Percentiles rank a stretch among this genome's conserved stretches.
Conservation (phyloP, 2,113 vertebrate genomes). For the Stegastes partitus region DNA sequence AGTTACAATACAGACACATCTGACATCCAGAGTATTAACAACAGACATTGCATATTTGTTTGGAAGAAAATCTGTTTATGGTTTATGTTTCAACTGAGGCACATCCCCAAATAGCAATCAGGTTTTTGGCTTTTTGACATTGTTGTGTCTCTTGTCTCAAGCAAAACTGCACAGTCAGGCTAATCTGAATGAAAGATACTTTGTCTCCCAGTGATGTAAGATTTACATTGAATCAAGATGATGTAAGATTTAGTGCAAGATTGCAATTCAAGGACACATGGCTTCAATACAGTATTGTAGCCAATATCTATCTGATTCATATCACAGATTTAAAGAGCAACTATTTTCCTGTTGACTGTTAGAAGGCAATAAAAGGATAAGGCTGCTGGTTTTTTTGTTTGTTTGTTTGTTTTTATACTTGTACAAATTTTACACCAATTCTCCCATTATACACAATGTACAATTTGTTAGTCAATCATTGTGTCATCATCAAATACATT, state of each 20-base stretch:
- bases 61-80: not conserved
- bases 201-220: slow-evolving; percentile 6
- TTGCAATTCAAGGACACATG: not conserved
- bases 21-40: not conserved
- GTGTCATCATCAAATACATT: no score
- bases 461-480: not conserved
- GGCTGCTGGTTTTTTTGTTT: not conserved
- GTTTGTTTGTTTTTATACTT: not conserved
- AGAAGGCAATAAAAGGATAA: not conserved
- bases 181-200: not conserved
- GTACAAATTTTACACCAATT: not conserved
- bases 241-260: not conserved
- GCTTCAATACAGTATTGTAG: not conserved
- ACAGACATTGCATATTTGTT: not conserved
- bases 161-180: not conserved
- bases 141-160: slow-evolving; percentile 24
- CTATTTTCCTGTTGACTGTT: no score
- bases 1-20: not conserved
- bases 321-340: not conserved
- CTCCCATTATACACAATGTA: not conserved
- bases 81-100: not conserved
- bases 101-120: slow-evolving; percentile 37
- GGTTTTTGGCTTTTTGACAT: slow-evolving; percentile 1
- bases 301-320: not conserved
- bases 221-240: not conserved